phyloP scores from a whole-genome alignment of 1,140 invertebrate species.

The Pentalonia nigronervosa region DNA sequence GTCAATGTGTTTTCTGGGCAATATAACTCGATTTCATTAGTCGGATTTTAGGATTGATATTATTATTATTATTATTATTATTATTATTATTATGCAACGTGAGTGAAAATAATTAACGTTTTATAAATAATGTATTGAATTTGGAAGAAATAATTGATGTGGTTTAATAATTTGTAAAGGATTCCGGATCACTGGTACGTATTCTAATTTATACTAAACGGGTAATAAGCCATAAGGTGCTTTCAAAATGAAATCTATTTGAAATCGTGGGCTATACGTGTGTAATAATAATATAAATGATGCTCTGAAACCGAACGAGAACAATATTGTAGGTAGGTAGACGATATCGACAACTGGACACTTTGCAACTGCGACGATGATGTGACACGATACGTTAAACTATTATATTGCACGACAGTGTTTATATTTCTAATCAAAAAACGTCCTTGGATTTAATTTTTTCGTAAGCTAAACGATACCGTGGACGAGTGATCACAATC shows the following conservation, averaged over 20 bases:
- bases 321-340: neutral
- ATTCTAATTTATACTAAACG: slow-evolving; percentile 22
- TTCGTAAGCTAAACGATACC: neutral
- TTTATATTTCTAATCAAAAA: neutral
- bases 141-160: neutral
- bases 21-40: neutral
- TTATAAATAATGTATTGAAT: neutral
- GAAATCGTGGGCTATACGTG: neutral
- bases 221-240: neutral
- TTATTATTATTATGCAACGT: neutral
- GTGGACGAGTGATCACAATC: no score
- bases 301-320: neutral
- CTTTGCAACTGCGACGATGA: no score
- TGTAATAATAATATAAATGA: neutral
- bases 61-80: neutral
- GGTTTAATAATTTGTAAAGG: neutral
- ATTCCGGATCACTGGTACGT: neutral
- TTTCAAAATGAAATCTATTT: neutral
- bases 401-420: neutral
- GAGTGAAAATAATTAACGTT: slow-evolving; percentile 8
- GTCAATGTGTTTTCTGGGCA: neutral
- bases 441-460: neutral
- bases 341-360: no score
- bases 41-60: neutral
- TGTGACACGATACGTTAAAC: no score